Base-by-base conservation (phyloP, 1,140 invertebrate species). In the Cyclina sinensis region DNA sequence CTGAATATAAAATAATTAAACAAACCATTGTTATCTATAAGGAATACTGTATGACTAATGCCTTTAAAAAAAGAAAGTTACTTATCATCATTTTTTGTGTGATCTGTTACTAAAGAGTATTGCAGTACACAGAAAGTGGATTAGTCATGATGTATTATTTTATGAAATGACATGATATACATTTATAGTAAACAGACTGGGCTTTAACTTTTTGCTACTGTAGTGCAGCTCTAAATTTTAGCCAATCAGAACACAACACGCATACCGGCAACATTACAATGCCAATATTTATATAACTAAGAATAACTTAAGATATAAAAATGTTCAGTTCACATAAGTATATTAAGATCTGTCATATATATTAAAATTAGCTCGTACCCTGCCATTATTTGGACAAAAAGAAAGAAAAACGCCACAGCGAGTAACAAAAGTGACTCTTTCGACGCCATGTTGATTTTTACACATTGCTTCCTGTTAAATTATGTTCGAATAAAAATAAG, bases 321-420 rank as follows among this genome's bases (percentile, higher is more conserved):
- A 5, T 21, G 18, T 57, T n/a, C 18, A 57, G 30, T 27, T 43
- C 43, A 70, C 24, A 37, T 18, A 9, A 27, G 43, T 24, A 46
- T 68, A 73, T 78, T 48, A 43, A 18, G 9, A n/a, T 59, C 48
- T 18, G 48, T 65, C 32, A 79, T 54, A 79, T 62, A 74, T 78
- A 39, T 48, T 9, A 18, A 70, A 68, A 62, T 51, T 65, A 62
- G 24, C 62, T 89, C 87, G 83, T 91, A 94, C 94, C 94, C 94
- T 48, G 88, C 94, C 35, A 94, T 57, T 90, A 93, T 90, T 85
- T 93, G 91, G 59, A 92, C 73, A 27, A 93, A 86, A 68, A 93
- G 30, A 39, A 93, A 18, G 43, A 92, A 86, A 86, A 94, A 80
- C 73, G 84, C 91, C 4, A 87, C 39, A n/a, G 68, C 48, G 35